Evolutionary conservation across 2,888 invertebrate genomes (phyloP).

Genomic region (Troilus luridus): DNA sequence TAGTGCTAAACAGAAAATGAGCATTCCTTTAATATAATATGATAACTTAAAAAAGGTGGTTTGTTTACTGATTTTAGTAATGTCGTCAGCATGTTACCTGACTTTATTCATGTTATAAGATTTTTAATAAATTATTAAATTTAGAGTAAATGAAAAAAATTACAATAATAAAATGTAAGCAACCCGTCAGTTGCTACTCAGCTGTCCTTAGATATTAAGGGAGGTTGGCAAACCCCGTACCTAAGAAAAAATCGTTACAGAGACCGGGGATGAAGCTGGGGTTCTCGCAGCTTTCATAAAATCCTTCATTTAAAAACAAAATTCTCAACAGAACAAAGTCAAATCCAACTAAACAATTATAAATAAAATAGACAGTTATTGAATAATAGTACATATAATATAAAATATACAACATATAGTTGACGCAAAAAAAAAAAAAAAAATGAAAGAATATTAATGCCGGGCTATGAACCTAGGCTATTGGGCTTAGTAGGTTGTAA

Average conservation of each 20-base stretch:
- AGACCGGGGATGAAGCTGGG: not conserved
- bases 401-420: not conserved
- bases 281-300: not conserved
- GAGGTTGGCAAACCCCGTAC: not conserved
- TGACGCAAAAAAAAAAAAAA: no score
- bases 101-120: no score
- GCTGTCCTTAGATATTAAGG: not conserved
- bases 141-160: not conserved
- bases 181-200: not conserved
- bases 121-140: no score
- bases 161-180: not conserved
- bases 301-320: not conserved
- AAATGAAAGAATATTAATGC: no score
- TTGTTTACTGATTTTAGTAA: no score
- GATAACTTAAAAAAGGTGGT: no score
- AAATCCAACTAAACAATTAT: not conserved
- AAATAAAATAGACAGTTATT: no score
- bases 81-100: no score
- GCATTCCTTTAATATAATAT: no score
- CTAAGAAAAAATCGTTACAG: conserved; percentile 14
- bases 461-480: no score
- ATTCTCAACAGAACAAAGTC: not conserved
- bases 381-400: not conserved
- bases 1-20: no score
- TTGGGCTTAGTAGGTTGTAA: no score